These are phyloP conservation scores for Hemibagrus guttatus DNA, from an alignment of 2,797 vertebrate genomes.

Conservation along the genomic window DNA sequence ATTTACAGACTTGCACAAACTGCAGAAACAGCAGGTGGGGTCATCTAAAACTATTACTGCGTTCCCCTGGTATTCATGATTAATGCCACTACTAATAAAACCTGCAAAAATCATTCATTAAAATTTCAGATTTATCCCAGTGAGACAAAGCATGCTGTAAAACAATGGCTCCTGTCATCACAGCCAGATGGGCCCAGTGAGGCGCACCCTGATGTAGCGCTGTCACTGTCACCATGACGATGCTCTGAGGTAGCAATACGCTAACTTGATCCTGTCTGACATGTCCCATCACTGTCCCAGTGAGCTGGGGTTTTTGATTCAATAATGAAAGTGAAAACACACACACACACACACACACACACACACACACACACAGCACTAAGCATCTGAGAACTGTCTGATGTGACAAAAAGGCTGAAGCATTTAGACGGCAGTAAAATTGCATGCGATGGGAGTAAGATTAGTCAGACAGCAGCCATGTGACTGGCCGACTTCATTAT, in stretches of 20 bases:
- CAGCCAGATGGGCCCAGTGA: constrained; percentile 32
- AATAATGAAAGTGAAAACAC: constrained; percentile 29
- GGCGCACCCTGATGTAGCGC: constrained; percentile 42
- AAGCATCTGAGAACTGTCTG: constrained; percentile 31
- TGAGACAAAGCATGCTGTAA: constrained; percentile 41
- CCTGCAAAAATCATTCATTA: constrained; percentile 43
- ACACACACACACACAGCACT: constrained; percentile 25
- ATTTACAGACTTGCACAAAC: neutral
- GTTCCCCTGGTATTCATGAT: constrained; percentile 37
- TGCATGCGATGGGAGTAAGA: constrained; percentile 5
- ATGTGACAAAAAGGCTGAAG: constrained; percentile 22
- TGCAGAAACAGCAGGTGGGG: constrained; percentile 3
- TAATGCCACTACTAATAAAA: constrained; percentile 24
- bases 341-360: constrained; percentile 10
- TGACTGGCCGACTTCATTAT: constrained; percentile 8
- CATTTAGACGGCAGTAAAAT: constrained; percentile 31
- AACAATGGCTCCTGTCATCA: constrained; percentile 42
- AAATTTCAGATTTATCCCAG: constrained; percentile 32
- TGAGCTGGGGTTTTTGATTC: constrained; percentile 36
- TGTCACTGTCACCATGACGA: constrained; percentile 48
- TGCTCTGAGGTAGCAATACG: constrained; percentile 32
- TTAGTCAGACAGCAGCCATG: constrained; percentile 12
- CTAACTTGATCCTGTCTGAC: constrained; percentile 42
- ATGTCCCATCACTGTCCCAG: constrained; percentile 37
- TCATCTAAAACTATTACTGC: constrained; percentile 17